phyloP scores from a whole-genome alignment of 2,797 vertebrate species.

The Rhinella marina region DNA sequence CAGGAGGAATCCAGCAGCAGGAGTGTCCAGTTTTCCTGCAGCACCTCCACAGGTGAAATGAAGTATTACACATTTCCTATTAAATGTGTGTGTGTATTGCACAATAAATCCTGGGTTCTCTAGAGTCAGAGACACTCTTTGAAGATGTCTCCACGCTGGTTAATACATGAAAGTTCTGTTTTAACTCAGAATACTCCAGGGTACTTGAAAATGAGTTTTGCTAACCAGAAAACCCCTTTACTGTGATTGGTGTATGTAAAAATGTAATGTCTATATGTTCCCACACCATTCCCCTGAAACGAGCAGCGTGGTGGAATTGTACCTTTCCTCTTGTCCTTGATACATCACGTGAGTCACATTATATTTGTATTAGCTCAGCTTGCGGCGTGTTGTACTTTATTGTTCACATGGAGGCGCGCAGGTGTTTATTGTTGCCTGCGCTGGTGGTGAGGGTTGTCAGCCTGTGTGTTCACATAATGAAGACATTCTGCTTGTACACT shows the following conservation, averaged over 20 bases:
- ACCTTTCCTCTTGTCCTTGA: neutral
- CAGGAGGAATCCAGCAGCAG: too few species aligned
- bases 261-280: neutral
- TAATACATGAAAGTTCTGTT: neutral
- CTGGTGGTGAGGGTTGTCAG: neutral
- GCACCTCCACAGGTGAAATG: neutral
- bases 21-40: too few species aligned
- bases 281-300: neutral
- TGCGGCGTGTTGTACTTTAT: neutral
- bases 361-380: neutral
- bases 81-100: neutral
- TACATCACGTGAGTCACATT: neutral
- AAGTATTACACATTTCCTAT: neutral
- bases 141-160: too few species aligned
- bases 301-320: neutral
- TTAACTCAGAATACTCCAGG: too few species aligned
- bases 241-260: neutral
- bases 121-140: too few species aligned
- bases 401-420: neutral
- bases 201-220: too few species aligned
- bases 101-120: too few species aligned
- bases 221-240: neutral
- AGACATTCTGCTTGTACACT: conserved; percentile 24
- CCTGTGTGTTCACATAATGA: conserved; percentile 17
- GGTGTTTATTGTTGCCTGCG: conserved; percentile 10